These are phyloP conservation scores for Drosophila saltans DNA, from an alignment of 1,140 invertebrate genomes.

Conservation along the genomic window DNA sequence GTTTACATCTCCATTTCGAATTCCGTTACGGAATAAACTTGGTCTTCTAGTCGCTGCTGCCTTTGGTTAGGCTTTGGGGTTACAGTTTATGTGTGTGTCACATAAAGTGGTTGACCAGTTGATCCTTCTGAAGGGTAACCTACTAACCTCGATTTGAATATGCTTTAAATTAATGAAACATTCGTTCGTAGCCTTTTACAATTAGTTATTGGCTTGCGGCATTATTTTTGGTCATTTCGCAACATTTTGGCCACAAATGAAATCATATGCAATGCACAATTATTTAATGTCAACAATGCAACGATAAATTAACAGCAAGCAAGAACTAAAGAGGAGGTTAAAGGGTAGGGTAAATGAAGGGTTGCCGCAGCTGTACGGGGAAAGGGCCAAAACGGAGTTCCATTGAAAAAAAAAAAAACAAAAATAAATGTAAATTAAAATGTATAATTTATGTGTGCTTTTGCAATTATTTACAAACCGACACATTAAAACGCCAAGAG, in stretches of 20 bases:
- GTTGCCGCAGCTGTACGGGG: constrained; percentile 9
- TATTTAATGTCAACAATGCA: constrained; percentile 68
- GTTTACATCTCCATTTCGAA: not conserved
- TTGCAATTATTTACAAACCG: constrained; percentile 80
- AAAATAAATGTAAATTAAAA: constrained; percentile 81
- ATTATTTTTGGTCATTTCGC: constrained; percentile 41
- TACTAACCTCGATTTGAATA: constrained; percentile 56
- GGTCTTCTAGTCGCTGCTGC: not conserved
- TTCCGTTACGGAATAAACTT: not conserved
- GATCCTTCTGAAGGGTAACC: constrained; percentile 51
- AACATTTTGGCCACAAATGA: constrained; percentile 74
- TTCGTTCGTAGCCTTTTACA: constrained; percentile 39
- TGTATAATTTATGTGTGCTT: constrained; percentile 77
- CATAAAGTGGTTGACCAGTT: constrained; percentile 16
- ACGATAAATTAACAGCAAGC: constrained; percentile 61
- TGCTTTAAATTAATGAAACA: not conserved
- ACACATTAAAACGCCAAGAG: constrained; percentile 75
- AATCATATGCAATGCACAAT: constrained; percentile 80
- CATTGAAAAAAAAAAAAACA: constrained; percentile 66
- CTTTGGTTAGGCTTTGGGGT: constrained; percentile 26
- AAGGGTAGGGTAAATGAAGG: not conserved
- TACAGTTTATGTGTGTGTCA: constrained; percentile 17
- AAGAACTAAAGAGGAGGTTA: not conserved
- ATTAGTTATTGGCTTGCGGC: constrained; percentile 67
- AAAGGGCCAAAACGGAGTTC: constrained; percentile 36